phyloP scores from a whole-genome alignment of 2,797 vertebrate genomes.

The Acridotheres tristis region DNA sequence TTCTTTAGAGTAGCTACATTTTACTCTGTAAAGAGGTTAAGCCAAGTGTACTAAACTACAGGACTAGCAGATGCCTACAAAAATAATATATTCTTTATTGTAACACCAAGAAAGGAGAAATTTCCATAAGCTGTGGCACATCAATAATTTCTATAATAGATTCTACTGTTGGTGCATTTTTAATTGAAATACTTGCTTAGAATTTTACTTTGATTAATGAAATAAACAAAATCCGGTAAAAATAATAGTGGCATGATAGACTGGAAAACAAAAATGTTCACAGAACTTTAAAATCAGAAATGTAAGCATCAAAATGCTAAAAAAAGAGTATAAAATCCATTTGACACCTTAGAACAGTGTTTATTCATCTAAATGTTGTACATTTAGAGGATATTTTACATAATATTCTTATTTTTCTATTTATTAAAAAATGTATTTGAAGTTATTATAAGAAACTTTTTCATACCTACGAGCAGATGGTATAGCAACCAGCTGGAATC shows the following conservation, averaged over 20 bases:
- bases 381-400: not conserved
- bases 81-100: not conserved
- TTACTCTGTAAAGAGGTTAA: not conserved
- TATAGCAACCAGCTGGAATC: constrained; percentile 33
- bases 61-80: not conserved
- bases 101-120: not conserved
- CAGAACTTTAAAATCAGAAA: not conserved
- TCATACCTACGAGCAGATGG: not conserved
- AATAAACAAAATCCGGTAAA: not conserved
- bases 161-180: not conserved
- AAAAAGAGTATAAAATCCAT: not conserved
- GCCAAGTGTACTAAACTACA: not conserved
- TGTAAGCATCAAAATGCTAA: not conserved
- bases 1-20: not conserved
- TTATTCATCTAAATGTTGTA: not conserved
- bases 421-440: not conserved
- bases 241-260: not conserved
- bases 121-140: not conserved
- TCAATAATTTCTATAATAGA: not conserved
- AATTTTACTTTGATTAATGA: not conserved
- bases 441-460: not conserved
- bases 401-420: not conserved
- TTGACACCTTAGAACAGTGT: not conserved
- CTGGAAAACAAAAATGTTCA: not conserved
- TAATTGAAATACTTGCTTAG: not conserved